Evolutionary conservation across 2,888 invertebrate genomes (phyloP).

Genomic region (Torymus aiolomorphi): DNA sequence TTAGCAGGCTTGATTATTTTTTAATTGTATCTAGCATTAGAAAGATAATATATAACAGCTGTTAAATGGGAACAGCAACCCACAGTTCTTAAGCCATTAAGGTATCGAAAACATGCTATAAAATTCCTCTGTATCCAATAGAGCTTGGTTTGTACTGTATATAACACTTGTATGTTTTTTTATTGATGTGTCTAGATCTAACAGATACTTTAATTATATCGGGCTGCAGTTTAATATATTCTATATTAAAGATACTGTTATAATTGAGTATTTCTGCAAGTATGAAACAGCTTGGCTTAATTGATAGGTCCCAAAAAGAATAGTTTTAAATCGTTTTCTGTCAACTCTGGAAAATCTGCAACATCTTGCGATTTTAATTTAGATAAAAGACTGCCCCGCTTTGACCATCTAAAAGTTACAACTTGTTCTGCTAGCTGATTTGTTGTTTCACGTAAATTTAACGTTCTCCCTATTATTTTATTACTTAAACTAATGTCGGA

Average conservation of each 20-base stretch:
- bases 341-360: too few relatives aligned
- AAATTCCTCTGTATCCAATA: too few relatives aligned
- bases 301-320: not conserved
- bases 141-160: not conserved
- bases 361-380: conserved; percentile 31
- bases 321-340: not conserved
- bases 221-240: not conserved
- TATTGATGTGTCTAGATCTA: not conserved
- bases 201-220: not conserved
- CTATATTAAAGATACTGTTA: not conserved
- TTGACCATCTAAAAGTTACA: conserved; percentile 27
- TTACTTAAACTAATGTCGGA: not conserved
- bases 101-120: too few relatives aligned
- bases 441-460: too few relatives aligned
- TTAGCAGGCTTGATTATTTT: too few relatives aligned
- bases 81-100: not conserved
- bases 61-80: not conserved
- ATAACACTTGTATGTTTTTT: conserved; percentile 4
- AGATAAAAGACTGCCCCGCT: not conserved
- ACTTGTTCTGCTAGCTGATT: conserved; percentile 45
- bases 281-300: not conserved
- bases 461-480: conserved; percentile 7
- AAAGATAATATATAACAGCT: conserved; percentile 8
- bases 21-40: too few relatives aligned
- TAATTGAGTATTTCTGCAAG: not conserved